Evolutionary conservation across 35 echinoderm and acorn worm genomes (phyloP).

Genomic region (Acanthaster planci): DNA sequence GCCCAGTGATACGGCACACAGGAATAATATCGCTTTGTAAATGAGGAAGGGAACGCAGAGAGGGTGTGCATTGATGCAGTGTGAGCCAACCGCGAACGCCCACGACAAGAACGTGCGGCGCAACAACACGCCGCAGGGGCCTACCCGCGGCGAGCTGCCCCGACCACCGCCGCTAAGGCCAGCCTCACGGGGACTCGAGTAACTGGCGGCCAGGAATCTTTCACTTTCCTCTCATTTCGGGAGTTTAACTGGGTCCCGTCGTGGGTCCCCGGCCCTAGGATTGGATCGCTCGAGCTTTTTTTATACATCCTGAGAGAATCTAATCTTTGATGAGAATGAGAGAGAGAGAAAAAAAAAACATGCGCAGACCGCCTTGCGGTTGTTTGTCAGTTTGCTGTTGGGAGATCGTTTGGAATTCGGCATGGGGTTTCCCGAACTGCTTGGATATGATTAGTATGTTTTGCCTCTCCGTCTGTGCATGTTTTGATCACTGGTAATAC

Average conservation of each 20-base stretch:
- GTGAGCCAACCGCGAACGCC: background rate
- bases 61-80: background rate
- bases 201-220: background rate
- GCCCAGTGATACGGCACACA: background rate
- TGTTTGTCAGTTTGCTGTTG: slow-evolving; percentile 15
- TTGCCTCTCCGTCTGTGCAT: background rate
- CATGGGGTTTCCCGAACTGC: background rate
- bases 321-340: background rate
- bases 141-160: slow-evolving; percentile 1
- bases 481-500: background rate
- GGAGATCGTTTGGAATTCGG: background rate
- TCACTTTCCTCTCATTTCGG: background rate
- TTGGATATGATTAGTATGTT: background rate
- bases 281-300: background rate
- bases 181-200: background rate
- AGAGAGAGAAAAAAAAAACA: background rate
- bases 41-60: background rate
- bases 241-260: no score
- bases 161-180: slow-evolving; percentile 25
- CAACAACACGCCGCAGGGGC: slow-evolving; percentile 25
- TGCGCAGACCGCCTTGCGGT: background rate
- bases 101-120: background rate
- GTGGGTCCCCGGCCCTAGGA: background rate
- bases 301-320: background rate
- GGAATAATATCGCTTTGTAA: background rate